A percentile compares a stretch with the other conserved stretches of the same genome.
These are phyloP conservation scores for Sarcoramphus papa DNA, from an alignment of 2,797 vertebrate genomes.

Conservation along the genomic window DNA sequence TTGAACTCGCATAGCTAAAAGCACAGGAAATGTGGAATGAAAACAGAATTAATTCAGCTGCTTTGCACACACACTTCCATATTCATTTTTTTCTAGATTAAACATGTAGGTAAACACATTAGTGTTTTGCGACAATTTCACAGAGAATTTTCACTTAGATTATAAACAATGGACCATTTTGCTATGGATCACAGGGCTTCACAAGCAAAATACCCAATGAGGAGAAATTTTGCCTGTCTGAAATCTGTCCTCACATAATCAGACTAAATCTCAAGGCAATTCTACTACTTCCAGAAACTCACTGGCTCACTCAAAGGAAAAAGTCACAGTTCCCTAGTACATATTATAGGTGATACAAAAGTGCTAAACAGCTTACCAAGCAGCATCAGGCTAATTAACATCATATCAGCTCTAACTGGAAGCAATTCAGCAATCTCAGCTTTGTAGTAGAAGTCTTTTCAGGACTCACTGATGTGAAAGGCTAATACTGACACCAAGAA, in stretches of 20 bases:
- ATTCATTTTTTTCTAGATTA: not conserved
- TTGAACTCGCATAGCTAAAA: not conserved
- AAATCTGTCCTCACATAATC: not conserved
- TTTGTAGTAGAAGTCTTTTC: constrained; percentile 4
- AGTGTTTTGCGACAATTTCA: not conserved
- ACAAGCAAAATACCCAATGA: not conserved
- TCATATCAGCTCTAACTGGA: constrained; percentile 61
- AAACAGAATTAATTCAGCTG: not conserved
- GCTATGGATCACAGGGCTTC: not conserved
- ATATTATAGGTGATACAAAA: constrained; percentile 24
- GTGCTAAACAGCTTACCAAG: constrained; percentile 62
- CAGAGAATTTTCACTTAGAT: not conserved
- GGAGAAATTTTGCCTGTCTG: not conserved
- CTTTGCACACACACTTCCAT: not conserved
- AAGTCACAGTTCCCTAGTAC: not conserved
- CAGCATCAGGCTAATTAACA: constrained; percentile 63
- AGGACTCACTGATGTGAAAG: constrained; percentile 42
- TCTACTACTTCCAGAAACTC: not conserved
- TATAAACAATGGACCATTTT: not conserved
- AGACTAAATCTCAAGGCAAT: not conserved
- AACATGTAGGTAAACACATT: not conserved
- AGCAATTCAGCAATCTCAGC: constrained; percentile 33
- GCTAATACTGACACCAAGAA: constrained; percentile 36
- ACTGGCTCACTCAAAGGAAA: not conserved
- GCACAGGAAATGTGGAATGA: not conserved